Conservation (phyloP, 2,113 vertebrate genomes). For the Deroptyus accipitrinus region DNA sequence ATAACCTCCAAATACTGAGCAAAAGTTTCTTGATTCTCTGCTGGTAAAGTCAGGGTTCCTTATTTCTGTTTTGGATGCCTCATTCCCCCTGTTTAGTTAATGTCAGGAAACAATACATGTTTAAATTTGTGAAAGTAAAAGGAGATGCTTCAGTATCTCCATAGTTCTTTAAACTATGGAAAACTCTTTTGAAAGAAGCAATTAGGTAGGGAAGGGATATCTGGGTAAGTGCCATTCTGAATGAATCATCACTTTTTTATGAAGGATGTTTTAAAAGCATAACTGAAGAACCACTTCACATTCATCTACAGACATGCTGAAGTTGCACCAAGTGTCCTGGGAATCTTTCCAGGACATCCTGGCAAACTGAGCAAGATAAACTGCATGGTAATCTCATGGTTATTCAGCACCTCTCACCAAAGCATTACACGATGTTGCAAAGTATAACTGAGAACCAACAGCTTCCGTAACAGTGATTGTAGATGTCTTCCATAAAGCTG, state of each 20-base stretch:
- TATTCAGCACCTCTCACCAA: background rate
- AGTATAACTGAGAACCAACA: background rate
- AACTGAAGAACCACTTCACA: background rate
- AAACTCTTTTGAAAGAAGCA: background rate
- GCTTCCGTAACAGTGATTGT: fast-evolving
- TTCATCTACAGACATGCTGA: background rate
- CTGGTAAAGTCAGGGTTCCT: background rate
- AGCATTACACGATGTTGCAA: fast-evolving
- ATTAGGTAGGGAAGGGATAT: background rate
- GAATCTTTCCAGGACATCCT: background rate
- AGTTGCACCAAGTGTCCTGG: background rate
- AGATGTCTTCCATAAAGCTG: background rate
- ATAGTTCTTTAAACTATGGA: background rate
- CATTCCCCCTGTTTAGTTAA: background rate
- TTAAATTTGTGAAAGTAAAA: background rate
- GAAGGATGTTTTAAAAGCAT: background rate
- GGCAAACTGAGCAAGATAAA: background rate
- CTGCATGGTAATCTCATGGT: background rate
- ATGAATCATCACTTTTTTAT: background rate
- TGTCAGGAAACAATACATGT: background rate
- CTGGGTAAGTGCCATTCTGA: background rate
- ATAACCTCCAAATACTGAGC: background rate
- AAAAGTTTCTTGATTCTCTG: background rate
- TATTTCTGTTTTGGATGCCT: background rate
- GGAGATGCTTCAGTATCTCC: background rate